phyloP scores from a whole-genome alignment of 2,888 invertebrate genomes.

The Nysson spinosus region DNA sequence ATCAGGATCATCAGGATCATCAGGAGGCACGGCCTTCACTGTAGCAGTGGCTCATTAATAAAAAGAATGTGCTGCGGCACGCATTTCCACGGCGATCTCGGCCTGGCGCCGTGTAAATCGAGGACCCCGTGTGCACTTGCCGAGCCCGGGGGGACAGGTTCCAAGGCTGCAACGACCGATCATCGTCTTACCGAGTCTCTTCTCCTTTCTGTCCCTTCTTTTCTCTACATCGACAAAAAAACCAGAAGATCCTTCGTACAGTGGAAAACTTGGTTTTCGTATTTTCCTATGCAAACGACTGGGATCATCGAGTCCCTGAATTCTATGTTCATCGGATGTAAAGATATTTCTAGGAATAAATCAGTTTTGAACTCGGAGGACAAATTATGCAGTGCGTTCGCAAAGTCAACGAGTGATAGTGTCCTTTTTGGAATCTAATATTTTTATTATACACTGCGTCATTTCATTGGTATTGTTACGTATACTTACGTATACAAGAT shows the following conservation, averaged over 20 bases:
- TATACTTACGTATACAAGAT: no score
- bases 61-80: constrained; percentile 52
- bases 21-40: constrained; percentile 53
- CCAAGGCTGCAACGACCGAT: constrained; percentile 57
- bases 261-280: no score
- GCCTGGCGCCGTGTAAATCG: constrained; percentile 60
- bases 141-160: constrained; percentile 55
- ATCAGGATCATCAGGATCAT: constrained; percentile 57
- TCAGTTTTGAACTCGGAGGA: no score
- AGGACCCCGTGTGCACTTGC: constrained; percentile 46
- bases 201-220: neutral
- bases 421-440: no score
- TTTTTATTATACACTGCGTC: no score
- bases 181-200: constrained; percentile 42
- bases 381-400: no score
- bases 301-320: no score
- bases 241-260: constrained; percentile 9
- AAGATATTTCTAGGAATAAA: no score
- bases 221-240: constrained; percentile 19
- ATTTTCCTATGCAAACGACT: no score
- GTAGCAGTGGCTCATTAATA: constrained; percentile 53
- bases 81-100: constrained; percentile 54
- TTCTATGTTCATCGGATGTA: no score
- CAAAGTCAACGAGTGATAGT: no score
- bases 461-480: no score